phyloP scores from a whole-genome alignment of 2,113 vertebrate genomes.

The Chroicocephalus ridibundus region DNA sequence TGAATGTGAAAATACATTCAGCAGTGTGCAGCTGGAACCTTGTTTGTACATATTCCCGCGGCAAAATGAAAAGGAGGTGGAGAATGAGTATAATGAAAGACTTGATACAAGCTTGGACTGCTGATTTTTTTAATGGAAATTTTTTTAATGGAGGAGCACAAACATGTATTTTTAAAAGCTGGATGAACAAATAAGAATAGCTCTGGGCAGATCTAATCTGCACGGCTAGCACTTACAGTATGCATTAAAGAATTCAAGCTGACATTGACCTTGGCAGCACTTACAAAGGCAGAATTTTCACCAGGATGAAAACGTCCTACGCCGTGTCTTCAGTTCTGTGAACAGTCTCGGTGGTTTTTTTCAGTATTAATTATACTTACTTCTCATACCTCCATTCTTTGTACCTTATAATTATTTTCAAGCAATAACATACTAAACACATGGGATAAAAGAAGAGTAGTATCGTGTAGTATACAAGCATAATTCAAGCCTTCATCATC shows the following conservation, averaged over 20 bases:
- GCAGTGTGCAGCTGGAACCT: background rate
- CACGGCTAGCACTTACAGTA: conserved; percentile 26
- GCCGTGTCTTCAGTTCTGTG: background rate
- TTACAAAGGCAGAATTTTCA: conserved; percentile 49
- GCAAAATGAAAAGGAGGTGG: conserved; percentile 1
- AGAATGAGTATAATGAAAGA: background rate
- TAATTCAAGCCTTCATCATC: background rate
- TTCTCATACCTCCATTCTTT: background rate
- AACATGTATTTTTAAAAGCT: conserved; percentile 47
- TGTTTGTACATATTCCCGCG: background rate
- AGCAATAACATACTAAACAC: background rate
- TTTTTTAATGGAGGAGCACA: conserved; percentile 36
- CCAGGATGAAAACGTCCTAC: conserved; percentile 5
- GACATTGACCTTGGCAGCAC: conserved; percentile 47
- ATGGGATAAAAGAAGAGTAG: background rate
- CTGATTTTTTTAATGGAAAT: conserved; percentile 9
- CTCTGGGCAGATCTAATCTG: conserved; percentile 47
- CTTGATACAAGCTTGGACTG: background rate
- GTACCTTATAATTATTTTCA: conserved; percentile 1
- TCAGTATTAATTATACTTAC: background rate
- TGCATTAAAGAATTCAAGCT: conserved; percentile 42
- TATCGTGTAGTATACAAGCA: background rate
- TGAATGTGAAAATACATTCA: background rate
- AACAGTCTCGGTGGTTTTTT: background rate
- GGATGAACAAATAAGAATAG: conserved; percentile 38